Evolutionary conservation across 2,888 invertebrate species (phyloP), one percentile per base, ranked within the genome.

Genomic region (Plebejus argus): DNA sequence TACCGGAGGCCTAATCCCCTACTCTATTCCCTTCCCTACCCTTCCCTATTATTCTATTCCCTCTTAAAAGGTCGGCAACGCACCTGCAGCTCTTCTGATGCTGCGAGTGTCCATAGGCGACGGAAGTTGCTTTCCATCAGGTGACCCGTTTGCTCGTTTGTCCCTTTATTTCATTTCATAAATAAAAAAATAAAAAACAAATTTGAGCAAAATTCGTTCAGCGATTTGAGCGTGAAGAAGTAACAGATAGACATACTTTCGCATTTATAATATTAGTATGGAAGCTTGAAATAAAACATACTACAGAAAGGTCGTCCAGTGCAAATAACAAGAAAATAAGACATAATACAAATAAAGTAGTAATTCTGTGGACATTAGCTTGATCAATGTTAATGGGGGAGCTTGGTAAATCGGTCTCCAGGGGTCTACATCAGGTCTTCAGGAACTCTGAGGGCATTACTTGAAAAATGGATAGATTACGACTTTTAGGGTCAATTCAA

Each of bases 311-410:
- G 66, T 15, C 15, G 3, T 3, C 12, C 23, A 10, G 61, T 10
- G 8, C 10, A 23, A 61, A 66, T 66, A 28, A 33, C 15, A 66
- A 28, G 28, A 66, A 66, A 28, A 33, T 18, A 66, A 10, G 28
- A 28, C 15, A 23, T 66, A 15, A 6, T 33, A 66, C 66, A 66
- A 33, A 33, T 28, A 33, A 7, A 66, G 66, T 33, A 66, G 66
- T 33, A 85, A 85, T 86, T 85, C 83, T 79, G 79, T 74, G 81
- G 79, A 83, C 84, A 84, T 86, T 84, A 84, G 78, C 78, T 76
- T 82, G 83, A 86, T 85, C 86, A 86, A 85, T 85, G 82, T 80
- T 84, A 85, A 85, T 85, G 83, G 84, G 23, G 28, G 12, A 12
- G 28, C 6, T 23, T 10, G 23, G 12, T 8, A 23, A 61, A 66